Evolutionary conservation across 1,140 invertebrate genomes (phyloP).

Genomic region (Cryptotermes secundus): DNA sequence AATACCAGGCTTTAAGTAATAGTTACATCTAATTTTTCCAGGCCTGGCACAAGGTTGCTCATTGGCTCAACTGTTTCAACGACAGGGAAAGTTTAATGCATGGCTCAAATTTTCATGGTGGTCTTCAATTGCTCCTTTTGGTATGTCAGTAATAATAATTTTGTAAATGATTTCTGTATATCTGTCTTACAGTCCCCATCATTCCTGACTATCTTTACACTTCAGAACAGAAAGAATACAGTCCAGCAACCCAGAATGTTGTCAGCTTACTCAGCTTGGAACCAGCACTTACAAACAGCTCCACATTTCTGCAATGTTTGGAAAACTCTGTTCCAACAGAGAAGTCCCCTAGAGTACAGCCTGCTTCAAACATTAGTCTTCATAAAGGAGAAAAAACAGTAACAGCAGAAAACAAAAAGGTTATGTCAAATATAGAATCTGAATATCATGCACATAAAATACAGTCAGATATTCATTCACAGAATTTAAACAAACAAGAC

Average conservation of each 20-base stretch:
- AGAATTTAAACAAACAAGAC: no score
- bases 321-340: neutral
- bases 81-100: no score
- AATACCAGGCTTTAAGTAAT: no score
- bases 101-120: no score
- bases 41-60: no score
- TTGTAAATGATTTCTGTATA: neutral
- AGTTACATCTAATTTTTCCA: no score
- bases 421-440: neutral
- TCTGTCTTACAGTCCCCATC: conserved; percentile 71
- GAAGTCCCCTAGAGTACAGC: neutral
- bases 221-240: conserved; percentile 46
- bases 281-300: neutral
- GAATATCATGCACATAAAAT: neutral
- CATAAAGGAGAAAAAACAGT: neutral
- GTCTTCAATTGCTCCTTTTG: no score
- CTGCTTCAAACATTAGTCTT: neutral
- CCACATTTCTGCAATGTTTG: neutral
- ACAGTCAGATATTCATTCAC: no score
- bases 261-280: neutral
- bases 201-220: conserved; percentile 78
- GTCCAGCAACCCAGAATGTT: no score
- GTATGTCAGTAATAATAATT: neutral
- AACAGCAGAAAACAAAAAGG: neutral
- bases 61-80: no score